phyloP scores from a whole-genome alignment of 1,140 invertebrate genomes.

The Diachasmimorpha longicaudata region DNA sequence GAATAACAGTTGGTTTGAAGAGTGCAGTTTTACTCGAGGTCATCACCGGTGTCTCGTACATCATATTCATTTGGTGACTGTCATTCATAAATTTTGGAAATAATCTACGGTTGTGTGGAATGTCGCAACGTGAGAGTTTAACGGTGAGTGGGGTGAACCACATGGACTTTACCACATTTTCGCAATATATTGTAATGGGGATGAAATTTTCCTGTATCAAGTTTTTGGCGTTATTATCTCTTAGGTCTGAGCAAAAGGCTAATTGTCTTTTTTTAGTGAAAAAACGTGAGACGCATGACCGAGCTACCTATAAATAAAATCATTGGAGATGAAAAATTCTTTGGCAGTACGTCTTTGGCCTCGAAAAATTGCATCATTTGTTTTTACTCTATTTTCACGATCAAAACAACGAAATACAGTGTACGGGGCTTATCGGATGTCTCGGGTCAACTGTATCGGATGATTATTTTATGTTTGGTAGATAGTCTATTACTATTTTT shows the following conservation, averaged over 20 bases:
- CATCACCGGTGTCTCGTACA: neutral
- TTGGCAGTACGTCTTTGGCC: neutral
- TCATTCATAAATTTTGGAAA: neutral
- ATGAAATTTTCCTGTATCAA: neutral
- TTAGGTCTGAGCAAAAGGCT: too few relatives aligned
- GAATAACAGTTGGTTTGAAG: neutral
- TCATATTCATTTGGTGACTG: neutral
- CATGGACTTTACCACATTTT: neutral
- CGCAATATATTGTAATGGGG: neutral
- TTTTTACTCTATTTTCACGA: neutral
- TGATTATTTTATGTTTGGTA: neutral
- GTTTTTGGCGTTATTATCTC: too few relatives aligned
- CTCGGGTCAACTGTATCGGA: neutral
- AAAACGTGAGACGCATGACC: neutral
- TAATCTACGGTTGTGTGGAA: neutral
- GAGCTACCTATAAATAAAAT: neutral
- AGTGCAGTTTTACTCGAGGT: neutral
- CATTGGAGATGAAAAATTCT: neutral
- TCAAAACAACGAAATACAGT: neutral
- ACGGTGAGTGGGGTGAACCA: neutral
- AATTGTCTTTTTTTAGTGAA: too few relatives aligned
- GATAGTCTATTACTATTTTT: neutral
- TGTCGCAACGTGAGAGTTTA: slow-evolving; percentile 1
- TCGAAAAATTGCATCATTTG: neutral
- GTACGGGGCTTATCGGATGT: neutral